These are phyloP conservation scores for Epistrophella euchroma DNA, from an alignment of 2,888 invertebrate genomes.

Conservation along the genomic window DNA sequence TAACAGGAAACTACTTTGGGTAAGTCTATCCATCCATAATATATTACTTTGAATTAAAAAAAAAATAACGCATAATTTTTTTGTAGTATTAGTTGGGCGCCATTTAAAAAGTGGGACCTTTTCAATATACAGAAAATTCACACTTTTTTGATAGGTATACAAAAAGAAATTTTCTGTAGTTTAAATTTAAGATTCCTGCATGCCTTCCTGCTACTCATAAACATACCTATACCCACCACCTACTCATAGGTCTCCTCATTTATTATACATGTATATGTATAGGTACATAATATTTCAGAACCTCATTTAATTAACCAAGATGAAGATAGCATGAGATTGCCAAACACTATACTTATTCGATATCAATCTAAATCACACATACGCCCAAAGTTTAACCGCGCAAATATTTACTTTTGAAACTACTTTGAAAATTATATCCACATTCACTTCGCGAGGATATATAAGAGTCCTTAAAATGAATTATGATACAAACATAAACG, in stretches of 20 bases:
- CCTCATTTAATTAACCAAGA: slow-evolving; percentile 23
- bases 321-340: slow-evolving; percentile 15
- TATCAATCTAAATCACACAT: slow-evolving; percentile 68
- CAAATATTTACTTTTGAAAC: slow-evolving; percentile 55
- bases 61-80: too few relatives aligned
- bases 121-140: too few relatives aligned
- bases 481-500: slow-evolving; percentile 51
- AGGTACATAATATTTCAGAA: neutral
- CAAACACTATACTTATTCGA: slow-evolving; percentile 48
- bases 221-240: neutral
- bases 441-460: slow-evolving; percentile 31
- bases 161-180: too few relatives aligned
- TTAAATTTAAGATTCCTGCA: too few relatives aligned
- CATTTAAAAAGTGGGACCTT: too few relatives aligned
- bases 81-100: too few relatives aligned
- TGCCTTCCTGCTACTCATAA: neutral
- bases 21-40: too few relatives aligned
- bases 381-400: slow-evolving; percentile 12
- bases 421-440: slow-evolving; percentile 62
- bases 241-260: neutral
- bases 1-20: too few relatives aligned
- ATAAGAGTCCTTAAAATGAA: slow-evolving; percentile 60
- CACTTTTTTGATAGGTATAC: too few relatives aligned
- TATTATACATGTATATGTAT: neutral
- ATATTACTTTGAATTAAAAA: too few relatives aligned